Conservation (phyloP, 2,888 invertebrate species). For the Syritta pipiens region DNA sequence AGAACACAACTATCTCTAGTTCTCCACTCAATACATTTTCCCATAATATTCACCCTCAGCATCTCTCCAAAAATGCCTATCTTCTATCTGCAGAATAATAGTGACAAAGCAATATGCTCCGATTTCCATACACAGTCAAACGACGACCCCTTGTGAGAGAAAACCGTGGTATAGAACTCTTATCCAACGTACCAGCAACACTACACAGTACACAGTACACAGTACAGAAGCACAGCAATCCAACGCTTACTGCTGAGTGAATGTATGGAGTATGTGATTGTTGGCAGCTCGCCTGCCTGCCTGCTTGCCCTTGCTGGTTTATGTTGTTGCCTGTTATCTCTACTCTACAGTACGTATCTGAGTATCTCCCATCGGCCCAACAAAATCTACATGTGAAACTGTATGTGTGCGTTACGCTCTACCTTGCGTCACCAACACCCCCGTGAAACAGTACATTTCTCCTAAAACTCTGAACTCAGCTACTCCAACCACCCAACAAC, state of each 20-base stretch:
- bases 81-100: slow-evolving; percentile 1
- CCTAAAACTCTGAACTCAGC: slow-evolving; percentile 31
- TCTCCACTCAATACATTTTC: slow-evolving; percentile 1
- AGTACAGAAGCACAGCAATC: not conserved
- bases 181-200: not conserved
- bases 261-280: slow-evolving; percentile 8
- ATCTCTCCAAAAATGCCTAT: not conserved
- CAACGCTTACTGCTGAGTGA: too few relatives aligned
- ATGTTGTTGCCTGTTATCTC: slow-evolving; percentile 34
- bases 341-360: slow-evolving; percentile 25
- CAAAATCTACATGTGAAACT: slow-evolving; percentile 34
- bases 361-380: slow-evolving; percentile 37
- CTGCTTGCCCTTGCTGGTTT: slow-evolving; percentile 20
- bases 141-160: slow-evolving; percentile 44
- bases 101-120: slow-evolving; percentile 29
- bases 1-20: not conserved
- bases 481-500: too few relatives aligned
- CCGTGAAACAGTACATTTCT: slow-evolving; percentile 33
- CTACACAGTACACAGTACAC: not conserved
- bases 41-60: not conserved
- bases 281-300: slow-evolving; percentile 21
- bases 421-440: slow-evolving; percentile 29
- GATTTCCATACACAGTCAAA: slow-evolving; percentile 27
- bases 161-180: slow-evolving; percentile 8
- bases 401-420: slow-evolving; percentile 40